Conservation (phyloP, 2,113 vertebrate genomes). For the Paramisgurnus dabryanus region DNA sequence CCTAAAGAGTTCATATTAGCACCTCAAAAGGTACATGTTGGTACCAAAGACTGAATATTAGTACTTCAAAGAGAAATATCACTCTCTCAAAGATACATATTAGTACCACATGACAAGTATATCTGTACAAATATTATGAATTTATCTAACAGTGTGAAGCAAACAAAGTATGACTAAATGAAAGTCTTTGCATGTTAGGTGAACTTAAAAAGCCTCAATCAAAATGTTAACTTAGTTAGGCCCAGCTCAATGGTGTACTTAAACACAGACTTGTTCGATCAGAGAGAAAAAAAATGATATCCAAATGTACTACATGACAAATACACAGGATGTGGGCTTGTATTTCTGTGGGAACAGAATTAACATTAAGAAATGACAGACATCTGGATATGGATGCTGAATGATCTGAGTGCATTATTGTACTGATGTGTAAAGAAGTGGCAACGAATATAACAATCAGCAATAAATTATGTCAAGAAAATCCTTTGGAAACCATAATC, state of each 20-base stretch:
- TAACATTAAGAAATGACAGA: constrained; percentile 2
- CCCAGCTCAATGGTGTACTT: constrained; percentile 12
- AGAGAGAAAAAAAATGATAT: neutral
- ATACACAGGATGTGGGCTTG: neutral
- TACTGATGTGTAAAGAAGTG: neutral
- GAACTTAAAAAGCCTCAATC: constrained; percentile 1
- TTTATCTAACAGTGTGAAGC: no score
- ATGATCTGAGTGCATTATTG: neutral
- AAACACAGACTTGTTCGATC: neutral
- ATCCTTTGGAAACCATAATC: constrained; percentile 20
- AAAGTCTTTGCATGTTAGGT: no score
- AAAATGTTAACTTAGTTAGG: constrained; percentile 48
- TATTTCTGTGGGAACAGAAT: neutral
- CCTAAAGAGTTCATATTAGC: no score
- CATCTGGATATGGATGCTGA: neutral
- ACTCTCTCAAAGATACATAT: no score
- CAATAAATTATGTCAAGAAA: constrained; percentile 4
- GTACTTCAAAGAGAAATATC: no score
- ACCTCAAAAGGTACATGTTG: no score
- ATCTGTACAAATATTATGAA: no score
- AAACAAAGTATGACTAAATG: no score
- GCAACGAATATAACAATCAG: neutral
- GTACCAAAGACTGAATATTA: no score
- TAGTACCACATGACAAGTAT: no score
- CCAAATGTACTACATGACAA: neutral